These are phyloP conservation scores for Ctenodactylus gundi DNA, from an alignment of 2,113 vertebrate genomes.

Conservation along the genomic window DNA sequence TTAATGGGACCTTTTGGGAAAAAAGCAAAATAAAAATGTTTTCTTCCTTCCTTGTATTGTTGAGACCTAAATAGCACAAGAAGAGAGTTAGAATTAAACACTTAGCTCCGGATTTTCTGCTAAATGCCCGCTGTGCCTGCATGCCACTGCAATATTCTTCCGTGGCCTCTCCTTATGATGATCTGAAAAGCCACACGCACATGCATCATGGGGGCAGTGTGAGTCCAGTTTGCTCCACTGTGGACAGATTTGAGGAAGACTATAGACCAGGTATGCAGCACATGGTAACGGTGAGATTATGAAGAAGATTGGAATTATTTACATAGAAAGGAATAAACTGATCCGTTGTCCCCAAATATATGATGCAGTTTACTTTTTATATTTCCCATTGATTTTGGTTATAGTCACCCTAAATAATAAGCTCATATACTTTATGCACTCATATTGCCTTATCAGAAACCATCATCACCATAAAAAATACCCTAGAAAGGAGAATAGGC, in stretches of 20 bases:
- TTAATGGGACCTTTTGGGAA: background rate
- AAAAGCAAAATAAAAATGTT: background rate
- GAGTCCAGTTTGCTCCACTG: background rate
- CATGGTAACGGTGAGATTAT: background rate
- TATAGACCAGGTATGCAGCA: background rate
- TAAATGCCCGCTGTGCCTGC: fast-evolving
- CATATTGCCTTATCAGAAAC: background rate
- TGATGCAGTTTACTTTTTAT: background rate
- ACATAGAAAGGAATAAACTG: background rate
- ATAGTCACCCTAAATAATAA: background rate
- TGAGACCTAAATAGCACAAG: background rate
- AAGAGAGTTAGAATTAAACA: background rate
- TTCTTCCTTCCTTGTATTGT: background rate
- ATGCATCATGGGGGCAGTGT: background rate
- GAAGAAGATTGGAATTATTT: background rate
- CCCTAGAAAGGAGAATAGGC: background rate
- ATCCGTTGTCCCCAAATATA: background rate
- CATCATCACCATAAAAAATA: background rate
- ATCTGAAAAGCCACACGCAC: background rate
- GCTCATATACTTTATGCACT: background rate
- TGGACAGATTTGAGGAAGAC: background rate
- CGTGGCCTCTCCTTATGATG: background rate
- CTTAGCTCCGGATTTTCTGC: fast-evolving
- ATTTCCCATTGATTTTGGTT: background rate
- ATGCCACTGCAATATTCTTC: too few relatives aligned